These are phyloP conservation scores for Andrena marginata DNA, from an alignment of 2,888 invertebrate species.

Conservation along the genomic window DNA sequence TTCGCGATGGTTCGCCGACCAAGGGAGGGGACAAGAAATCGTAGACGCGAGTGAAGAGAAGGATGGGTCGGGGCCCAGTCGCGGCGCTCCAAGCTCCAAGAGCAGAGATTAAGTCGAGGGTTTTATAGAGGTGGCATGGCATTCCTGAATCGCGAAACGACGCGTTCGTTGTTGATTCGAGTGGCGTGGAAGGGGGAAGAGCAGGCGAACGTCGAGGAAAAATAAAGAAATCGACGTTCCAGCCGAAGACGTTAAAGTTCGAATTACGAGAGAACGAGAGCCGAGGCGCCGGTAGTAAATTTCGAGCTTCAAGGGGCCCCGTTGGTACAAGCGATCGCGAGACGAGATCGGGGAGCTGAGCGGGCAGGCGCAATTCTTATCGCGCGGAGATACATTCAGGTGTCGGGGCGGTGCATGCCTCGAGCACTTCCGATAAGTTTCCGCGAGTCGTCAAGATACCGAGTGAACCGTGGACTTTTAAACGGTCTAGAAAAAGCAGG, in stretches of 20 bases:
- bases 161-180: slow-evolving; percentile 52
- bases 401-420: slow-evolving; percentile 13
- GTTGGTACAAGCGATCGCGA: slow-evolving; percentile 28
- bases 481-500: neutral
- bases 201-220: no score
- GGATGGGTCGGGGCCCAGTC: slow-evolving; percentile 40
- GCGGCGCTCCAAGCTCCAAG: slow-evolving; percentile 16
- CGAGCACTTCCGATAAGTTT: slow-evolving; percentile 25
- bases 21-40: slow-evolving; percentile 30
- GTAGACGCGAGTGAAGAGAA: slow-evolving; percentile 4
- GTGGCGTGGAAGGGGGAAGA: slow-evolving; percentile 7
- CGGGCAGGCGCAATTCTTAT: slow-evolving; percentile 45
- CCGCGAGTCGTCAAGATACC: neutral
- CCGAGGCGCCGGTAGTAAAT: slow-evolving; percentile 57
- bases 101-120: slow-evolving; percentile 59
- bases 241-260: slow-evolving; percentile 39
- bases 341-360: neutral
- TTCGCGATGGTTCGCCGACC: slow-evolving; percentile 13
- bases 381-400: slow-evolving; percentile 31
- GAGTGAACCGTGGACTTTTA: slow-evolving; percentile 9
- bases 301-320: slow-evolving; percentile 33
- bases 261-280: slow-evolving; percentile 39
- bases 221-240: neutral
- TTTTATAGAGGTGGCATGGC: slow-evolving; percentile 63
- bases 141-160: slow-evolving; percentile 63